phyloP scores from a whole-genome alignment of 2,113 vertebrate genomes.

The Lasiurus borealis region DNA sequence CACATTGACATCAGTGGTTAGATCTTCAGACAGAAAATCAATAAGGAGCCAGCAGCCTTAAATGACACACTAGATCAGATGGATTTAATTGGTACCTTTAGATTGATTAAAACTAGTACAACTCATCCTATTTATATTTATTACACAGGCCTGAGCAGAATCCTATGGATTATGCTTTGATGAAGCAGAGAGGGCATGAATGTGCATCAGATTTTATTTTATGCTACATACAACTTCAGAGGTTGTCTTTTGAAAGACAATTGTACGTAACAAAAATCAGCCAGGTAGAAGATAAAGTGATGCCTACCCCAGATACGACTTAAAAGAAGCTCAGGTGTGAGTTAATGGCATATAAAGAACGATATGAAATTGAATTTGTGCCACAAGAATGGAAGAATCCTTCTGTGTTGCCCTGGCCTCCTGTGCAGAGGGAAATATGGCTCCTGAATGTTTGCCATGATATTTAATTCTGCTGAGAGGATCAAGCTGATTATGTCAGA shows the following conservation, averaged over 20 bases:
- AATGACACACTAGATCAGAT: not conserved
- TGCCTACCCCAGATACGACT: not conserved
- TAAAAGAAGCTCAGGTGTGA: not conserved
- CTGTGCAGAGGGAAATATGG: constrained; percentile 22
- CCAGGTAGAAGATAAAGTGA: not conserved
- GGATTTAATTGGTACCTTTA: not conserved
- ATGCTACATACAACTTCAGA: not conserved
- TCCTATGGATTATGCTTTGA: not conserved
- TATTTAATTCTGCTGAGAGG: constrained; percentile 9
- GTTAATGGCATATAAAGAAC: not conserved
- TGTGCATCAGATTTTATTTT: not conserved
- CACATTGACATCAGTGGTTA: not conserved
- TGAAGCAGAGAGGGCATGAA: not conserved
- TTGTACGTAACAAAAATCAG: not conserved
- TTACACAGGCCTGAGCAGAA: not conserved
- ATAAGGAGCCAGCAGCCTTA: not conserved
- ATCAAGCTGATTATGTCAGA: constrained; percentile 44
- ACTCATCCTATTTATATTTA: not conserved
- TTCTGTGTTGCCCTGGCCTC: not conserved
- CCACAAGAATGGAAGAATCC: not conserved
- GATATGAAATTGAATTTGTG: not conserved
- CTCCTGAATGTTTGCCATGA: constrained; percentile 6
- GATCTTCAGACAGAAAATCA: not conserved
- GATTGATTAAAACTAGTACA: not conserved
- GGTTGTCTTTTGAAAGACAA: constrained; percentile 43